Evolutionary conservation across 2,888 invertebrate species (phyloP).

Genomic region (Balanococcus diminutus): DNA sequence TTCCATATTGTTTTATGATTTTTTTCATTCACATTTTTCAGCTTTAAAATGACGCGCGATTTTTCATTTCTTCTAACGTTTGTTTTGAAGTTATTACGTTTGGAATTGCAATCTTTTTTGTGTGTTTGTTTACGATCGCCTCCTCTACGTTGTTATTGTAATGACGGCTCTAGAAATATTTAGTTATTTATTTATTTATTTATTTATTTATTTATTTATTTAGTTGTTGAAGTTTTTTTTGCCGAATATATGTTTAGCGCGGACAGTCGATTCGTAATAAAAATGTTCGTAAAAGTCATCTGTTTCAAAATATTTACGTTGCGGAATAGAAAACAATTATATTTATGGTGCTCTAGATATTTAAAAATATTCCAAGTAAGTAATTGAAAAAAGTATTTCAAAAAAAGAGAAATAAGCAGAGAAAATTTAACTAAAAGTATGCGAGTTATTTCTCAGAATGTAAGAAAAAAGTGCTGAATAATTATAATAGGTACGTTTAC

Average conservation of each 20-base stretch:
- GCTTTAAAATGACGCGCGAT: neutral
- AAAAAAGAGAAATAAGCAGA: neutral
- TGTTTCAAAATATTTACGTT: neutral
- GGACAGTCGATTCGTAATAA: neutral
- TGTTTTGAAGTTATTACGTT: neutral
- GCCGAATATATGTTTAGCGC: neutral
- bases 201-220: neutral
- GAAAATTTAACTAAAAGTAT: neutral
- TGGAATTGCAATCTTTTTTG: neutral
- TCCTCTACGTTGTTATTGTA: neutral
- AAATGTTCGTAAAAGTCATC: neutral
- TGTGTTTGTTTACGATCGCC: neutral
- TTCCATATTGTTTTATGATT: neutral
- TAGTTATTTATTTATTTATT: neutral
- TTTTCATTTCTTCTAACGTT: slow-evolving; percentile 9
- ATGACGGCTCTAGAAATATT: neutral
- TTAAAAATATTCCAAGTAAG: neutral
- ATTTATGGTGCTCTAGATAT: neutral
- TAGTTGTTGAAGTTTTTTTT: neutral
- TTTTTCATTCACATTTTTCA: neutral
- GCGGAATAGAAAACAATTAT: neutral
- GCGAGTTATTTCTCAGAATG: too few relatives aligned
- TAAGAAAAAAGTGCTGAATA: too few relatives aligned
- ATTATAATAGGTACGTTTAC: too few relatives aligned
- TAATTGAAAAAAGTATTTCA: neutral